A percentile compares a stretch with the other conserved stretches of the same genome.
Evolutionary conservation across 2,113 vertebrate species (phyloP).

Genomic region (Girardinichthys multiradiatus): DNA sequence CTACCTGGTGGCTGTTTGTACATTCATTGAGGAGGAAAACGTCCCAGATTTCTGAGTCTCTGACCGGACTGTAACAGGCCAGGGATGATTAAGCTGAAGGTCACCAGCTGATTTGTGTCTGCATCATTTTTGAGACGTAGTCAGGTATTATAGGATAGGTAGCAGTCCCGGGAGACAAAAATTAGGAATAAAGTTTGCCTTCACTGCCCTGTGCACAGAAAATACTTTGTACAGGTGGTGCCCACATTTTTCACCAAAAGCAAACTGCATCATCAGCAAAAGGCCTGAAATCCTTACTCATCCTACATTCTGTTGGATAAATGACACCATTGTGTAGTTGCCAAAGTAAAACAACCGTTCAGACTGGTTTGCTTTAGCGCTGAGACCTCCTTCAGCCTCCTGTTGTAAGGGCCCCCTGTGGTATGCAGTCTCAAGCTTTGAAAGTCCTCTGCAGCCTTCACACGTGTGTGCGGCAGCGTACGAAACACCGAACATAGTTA

Average conservation of each 20-base stretch:
- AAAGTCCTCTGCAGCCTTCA: neutral
- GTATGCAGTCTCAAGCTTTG: conserved; percentile 10
- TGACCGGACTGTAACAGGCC: too few relatives aligned
- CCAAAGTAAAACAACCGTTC: neutral
- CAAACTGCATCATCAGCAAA: conserved; percentile 9
- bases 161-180: neutral
- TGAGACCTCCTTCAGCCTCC: conserved; percentile 1
- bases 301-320: conserved; percentile 31
- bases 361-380: neutral
- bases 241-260: neutral
- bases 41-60: too few relatives aligned
- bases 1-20: too few relatives aligned
- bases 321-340: neutral
- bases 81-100: too few relatives aligned
- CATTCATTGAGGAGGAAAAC: too few relatives aligned
- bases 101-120: too few relatives aligned
- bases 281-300: conserved; percentile 33
- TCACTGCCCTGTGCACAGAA: neutral
- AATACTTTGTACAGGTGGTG: neutral
- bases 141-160: neutral
- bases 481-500: conserved; percentile 18
- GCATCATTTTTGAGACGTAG: neutral
- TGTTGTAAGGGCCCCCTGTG: neutral
- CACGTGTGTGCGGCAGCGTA: conserved; percentile 17
- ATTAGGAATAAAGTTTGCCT: too few relatives aligned